Evolutionary conservation across 2,113 vertebrate genomes (phyloP), one percentile per base, ranked within the genome.

Genomic region (Alethe castanea): DNA sequence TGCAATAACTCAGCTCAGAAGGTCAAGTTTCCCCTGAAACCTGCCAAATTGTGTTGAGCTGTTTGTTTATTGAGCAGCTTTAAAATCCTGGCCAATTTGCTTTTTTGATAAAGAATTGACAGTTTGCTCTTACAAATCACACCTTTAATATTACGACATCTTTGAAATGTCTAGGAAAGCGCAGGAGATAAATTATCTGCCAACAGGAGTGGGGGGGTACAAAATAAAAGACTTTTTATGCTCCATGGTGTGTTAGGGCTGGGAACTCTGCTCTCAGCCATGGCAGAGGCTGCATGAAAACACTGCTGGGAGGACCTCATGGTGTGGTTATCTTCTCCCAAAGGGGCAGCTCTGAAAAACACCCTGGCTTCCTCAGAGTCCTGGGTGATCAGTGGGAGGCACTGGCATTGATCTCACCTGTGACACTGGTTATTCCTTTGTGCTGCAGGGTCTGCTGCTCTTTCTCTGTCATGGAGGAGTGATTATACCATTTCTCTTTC

Each of bases 11-110:
- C 61, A 81, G 10, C 47, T 89, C 53, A 90, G 47, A 88, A 72
- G 86, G 82, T 90, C 71, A 95, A 56, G 22, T 66, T 78, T 94
- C 91, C 57, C 45, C 59, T 88, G 76, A 92, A 89, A 87, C 54
- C 19, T 47, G 59, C 78, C 50, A 36, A 65, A 83, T 65, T 40
- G 20, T 48, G n/a, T 74, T 66, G 42, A 66, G 78, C 44, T 20
- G 5, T 95, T 95, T 72, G 86, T 71, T 95, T 36, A 83, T 54
- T 50, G 56, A 88, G 9, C 45, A 73, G 53, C 26, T 87, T 88
- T 81, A 56, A 78, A 88, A 61, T 52, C 50, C 50, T 50, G 28
- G 12, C 7, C 57, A 72, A 94, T 87, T 76, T 91, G n/a, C 18
- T 69, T 80, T 84, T 86, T 90, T 81, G 2, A 73, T 88, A 54